These are phyloP conservation scores for Chroicocephalus ridibundus DNA, from an alignment of 2,113 vertebrate genomes.

Conservation along the genomic window DNA sequence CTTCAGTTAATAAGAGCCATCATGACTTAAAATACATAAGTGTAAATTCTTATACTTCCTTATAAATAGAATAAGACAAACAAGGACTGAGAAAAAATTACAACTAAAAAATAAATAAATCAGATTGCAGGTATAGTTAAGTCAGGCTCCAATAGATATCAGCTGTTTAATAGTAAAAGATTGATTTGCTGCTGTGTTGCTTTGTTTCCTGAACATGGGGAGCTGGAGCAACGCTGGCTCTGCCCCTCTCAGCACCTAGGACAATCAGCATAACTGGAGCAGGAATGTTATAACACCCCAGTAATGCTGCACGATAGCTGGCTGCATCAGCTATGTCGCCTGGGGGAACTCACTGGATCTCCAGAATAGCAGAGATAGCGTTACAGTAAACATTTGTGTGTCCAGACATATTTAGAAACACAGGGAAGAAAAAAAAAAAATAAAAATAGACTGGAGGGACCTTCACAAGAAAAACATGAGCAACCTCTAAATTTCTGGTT, in stretches of 20 bases:
- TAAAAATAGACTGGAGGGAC: background rate
- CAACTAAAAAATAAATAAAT: background rate
- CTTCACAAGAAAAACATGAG: background rate
- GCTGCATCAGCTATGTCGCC: background rate
- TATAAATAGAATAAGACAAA: background rate
- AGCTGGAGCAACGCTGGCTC: background rate
- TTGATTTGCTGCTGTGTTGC: background rate
- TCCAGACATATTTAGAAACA: background rate
- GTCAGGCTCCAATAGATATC: background rate
- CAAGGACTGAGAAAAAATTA: background rate
- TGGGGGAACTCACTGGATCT: background rate
- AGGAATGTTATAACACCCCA: background rate
- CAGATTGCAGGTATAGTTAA: background rate
- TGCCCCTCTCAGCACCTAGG: background rate
- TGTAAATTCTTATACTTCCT: background rate
- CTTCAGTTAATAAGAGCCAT: background rate
- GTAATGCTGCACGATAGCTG: background rate
- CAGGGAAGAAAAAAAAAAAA: background rate
- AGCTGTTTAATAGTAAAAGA: background rate
- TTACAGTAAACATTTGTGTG: too few relatives aligned
- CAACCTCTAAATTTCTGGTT: background rate
- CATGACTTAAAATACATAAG: fast-evolving
- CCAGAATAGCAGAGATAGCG: background rate
- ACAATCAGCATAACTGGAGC: background rate
- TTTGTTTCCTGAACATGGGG: background rate